Conservation (phyloP, 2,888 invertebrate species). For the Pseudoips prasinana region DNA sequence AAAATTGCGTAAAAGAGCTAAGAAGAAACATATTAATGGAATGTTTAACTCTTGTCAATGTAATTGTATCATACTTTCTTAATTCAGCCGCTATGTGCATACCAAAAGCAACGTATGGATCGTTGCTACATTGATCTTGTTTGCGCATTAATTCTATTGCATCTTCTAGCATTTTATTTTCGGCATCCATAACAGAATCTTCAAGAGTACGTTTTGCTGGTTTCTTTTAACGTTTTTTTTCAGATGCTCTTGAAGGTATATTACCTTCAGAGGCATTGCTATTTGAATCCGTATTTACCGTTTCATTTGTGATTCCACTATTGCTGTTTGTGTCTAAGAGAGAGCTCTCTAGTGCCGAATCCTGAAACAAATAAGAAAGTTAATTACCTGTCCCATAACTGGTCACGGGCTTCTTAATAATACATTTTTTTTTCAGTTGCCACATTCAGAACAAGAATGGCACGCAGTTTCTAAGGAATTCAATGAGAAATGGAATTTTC, state of each 20-base stretch:
- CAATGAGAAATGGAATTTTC: too few relatives aligned
- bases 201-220: neutral
- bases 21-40: conserved; percentile 10
- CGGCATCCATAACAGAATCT: neutral
- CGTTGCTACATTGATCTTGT: neutral
- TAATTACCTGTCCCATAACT: neutral
- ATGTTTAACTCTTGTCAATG: conserved; percentile 14
- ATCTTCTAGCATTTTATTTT: conserved; percentile 1
- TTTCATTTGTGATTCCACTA: too few relatives aligned
- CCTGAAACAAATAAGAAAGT: conserved; percentile 1
- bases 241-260: too few relatives aligned
- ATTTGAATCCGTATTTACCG: neutral
- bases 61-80: conserved; percentile 17
- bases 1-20: neutral
- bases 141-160: neutral
- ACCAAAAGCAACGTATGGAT: conserved; percentile 18
- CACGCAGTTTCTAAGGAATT: conserved; percentile 23
- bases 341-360: too few relatives aligned
- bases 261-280: too few relatives aligned
- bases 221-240: too few relatives aligned
- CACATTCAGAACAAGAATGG: conserved; percentile 19
- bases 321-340: too few relatives aligned
- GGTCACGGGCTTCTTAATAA: too few relatives aligned
- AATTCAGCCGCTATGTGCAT: conserved; percentile 21
- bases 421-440: conserved; percentile 17